Base-by-base conservation (phyloP, 2,888 invertebrate species). In the Cosmopolites sordidus region DNA sequence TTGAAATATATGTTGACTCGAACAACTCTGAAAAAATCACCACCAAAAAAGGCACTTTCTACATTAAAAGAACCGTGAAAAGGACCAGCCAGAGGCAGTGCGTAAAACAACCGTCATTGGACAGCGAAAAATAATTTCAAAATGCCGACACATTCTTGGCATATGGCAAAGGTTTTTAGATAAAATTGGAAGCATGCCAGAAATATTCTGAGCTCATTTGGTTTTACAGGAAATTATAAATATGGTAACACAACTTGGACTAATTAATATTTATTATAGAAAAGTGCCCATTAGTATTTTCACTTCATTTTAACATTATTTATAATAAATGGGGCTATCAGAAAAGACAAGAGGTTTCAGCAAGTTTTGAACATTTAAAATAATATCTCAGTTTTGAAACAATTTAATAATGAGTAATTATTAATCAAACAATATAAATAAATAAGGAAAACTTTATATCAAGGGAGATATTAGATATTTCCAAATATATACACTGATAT, bases 81-180 rank as follows among this genome's bases (percentile, higher is more conserved):
- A 11, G 27, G 30, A 38, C 43, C 37, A 50, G 50, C 50, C 39
- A 42, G 18, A 18, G 22, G 22, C 43, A 15, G 27, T 41, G 17
- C 38, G 49, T 52, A 56, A 47, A 48, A 27, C 40, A 46, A 40
- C 53, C 48, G 44, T 39, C 42, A 49, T 58, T 52, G 54, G 43
- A 44, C 37, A 40, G 49, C 50, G 62, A 65, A 66, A 67, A 72
- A 68, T 69, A 70, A 68, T 70, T 72, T 67, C 67, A 67, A 63
- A 66, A 65, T 64, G 64, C 65, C 71, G 71, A 73, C 73, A 72
- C 73, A 75, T 75, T 74, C 73, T 74, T 75, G 74, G 74, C 74
- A 73, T 62, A 52, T 58, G 55, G 55, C 50, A 54, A 49, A 59
- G 56, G 60, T 58, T 64, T 64, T 62, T 60, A 59, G 62, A 63